A percentile compares a stretch with the other conserved stretches of the same genome.
phyloP scores from a whole-genome alignment of 2,797 vertebrate species.

The Mastacembelus armatus region DNA sequence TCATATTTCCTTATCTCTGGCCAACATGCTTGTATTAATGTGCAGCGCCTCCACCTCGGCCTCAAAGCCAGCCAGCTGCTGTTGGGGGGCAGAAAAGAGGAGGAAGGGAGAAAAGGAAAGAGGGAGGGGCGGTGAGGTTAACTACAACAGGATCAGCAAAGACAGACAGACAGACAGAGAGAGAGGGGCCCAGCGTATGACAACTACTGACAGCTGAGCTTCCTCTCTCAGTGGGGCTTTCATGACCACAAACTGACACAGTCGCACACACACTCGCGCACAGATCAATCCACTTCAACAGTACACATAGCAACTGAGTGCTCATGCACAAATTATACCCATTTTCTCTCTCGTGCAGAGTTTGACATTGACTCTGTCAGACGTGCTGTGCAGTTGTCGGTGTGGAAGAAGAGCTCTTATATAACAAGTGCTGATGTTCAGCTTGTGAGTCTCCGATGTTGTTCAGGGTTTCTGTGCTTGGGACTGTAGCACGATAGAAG shows the following conservation, averaged over 20 bases:
- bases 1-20: conserved; percentile 78
- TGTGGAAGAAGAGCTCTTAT: conserved; percentile 44
- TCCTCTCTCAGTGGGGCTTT: conserved; percentile 67
- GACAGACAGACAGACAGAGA: conserved; percentile 19
- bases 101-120: conserved; percentile 34
- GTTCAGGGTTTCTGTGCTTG: conserved; percentile 22
- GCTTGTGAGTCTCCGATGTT: conserved; percentile 21
- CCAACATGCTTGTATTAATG: conserved; percentile 64
- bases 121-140: conserved; percentile 19
- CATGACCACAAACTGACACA: conserved; percentile 73
- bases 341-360: conserved; percentile 25
- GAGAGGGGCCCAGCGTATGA: conserved; percentile 51
- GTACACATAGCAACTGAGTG: conserved; percentile 21
- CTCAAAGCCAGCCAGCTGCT: conserved; percentile 50
- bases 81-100: conserved; percentile 48
- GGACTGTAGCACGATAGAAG: conserved; percentile 1
- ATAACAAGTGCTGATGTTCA: conserved; percentile 46
- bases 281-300: conserved; percentile 40
- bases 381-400: conserved; percentile 40
- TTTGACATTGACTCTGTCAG: conserved; percentile 54
- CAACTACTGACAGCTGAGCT: conserved; percentile 75
- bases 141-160: conserved; percentile 51
- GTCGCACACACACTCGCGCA: background rate
- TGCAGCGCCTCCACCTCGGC: conserved; percentile 60
- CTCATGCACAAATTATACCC: conserved; percentile 35